Base-by-base conservation (phyloP, 2,113 vertebrate genomes). In the Nannobrachium achirus region DNA sequence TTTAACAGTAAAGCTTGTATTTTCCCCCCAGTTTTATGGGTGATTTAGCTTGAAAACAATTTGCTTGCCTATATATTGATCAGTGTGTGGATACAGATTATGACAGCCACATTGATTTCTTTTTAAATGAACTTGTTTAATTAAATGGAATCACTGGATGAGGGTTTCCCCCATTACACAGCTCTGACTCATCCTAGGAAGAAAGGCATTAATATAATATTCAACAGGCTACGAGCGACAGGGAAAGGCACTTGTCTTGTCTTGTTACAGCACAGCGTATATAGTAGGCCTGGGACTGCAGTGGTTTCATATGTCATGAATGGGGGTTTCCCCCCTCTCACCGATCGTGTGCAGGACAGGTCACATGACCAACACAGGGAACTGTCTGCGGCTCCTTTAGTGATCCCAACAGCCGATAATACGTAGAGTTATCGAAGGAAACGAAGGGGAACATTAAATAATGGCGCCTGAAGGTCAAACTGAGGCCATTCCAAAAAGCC, bases 301-400 rank as follows among this genome's bases (percentile, higher is more conserved):
- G 79, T 82, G 79, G 70, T 80, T 69, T 48, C 66, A 68, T 44
- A 73, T 33, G 25, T 60, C 61, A 41, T 75, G 73, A 74, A 45
- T 78, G 80, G 83, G 85, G 69, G 75, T 90, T 69, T 74, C 86
- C 45, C 84, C 66, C 53, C 52, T 57, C 66, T 61, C 56, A 58
- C 53, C 63, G 16, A 69, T 49, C 16, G 50, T n/a, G 16, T 16
- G 13, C 33, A n/a, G n/a, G n/a, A n/a, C 16, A 42, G 60, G 65
- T 86, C 83, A 88, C 78, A 61, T 85, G 88, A 83, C 84, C 66
- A 53, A 62, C 39, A 73, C 56, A 41, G 42, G 8, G 39, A 45
- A 45, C 52, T 60, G 69, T n/a, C 76, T 55, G 66, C 39, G 25
- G 7, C 44, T 53, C 46, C 52, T 15, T 58, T n/a, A 38, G 52